These are phyloP conservation scores for Capra hircus DNA, from an alignment of 2,113 vertebrate species.

Conservation along the genomic window DNA sequence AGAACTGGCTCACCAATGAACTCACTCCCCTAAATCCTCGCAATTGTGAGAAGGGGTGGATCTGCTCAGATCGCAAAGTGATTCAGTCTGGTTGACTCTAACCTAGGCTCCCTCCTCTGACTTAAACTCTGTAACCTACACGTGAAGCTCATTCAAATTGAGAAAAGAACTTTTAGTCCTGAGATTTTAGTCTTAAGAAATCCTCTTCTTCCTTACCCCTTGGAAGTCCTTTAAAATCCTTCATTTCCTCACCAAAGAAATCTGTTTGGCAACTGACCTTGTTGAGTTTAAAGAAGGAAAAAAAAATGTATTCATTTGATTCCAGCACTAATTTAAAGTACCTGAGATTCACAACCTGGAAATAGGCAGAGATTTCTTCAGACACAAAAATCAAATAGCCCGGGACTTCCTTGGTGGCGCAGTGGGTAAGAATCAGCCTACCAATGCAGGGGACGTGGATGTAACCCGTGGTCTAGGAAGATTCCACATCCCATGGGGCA, in stretches of 20 bases:
- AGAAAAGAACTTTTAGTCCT: background rate
- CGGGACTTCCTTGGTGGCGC: background rate
- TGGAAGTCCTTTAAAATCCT: background rate
- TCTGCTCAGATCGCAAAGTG: background rate
- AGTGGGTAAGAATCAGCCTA: background rate
- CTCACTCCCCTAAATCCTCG: background rate
- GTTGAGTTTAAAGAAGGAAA: background rate
- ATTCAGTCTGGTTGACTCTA: background rate
- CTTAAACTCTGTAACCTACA: background rate
- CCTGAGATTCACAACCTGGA: background rate
- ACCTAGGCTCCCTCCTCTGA: background rate
- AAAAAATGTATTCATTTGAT: background rate
- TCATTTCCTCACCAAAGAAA: background rate
- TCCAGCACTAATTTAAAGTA: background rate
- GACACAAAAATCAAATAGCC: background rate
- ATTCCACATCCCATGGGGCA: background rate
- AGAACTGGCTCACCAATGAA: background rate
- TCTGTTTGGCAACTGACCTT: background rate
- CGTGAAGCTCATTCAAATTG: background rate
- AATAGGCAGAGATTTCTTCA: background rate
- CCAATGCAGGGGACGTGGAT: background rate
- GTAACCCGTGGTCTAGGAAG: background rate
- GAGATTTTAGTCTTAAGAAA: background rate
- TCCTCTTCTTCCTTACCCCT: background rate
- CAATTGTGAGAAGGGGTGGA: background rate